These are phyloP conservation scores for Adineta ricciae DNA, from an alignment of 2,888 invertebrate genomes.

Conservation along the genomic window DNA sequence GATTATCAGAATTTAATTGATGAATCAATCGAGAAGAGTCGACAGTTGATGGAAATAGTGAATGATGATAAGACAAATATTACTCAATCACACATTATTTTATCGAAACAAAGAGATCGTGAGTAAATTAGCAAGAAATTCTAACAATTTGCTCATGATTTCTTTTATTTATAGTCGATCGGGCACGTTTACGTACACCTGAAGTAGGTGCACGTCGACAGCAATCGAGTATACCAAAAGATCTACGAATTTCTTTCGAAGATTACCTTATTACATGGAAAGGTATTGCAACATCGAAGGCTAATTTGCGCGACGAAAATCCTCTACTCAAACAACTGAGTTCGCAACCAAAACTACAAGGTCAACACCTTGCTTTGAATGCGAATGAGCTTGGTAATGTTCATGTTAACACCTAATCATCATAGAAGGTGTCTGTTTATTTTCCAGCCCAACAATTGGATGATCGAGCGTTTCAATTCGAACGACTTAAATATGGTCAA, in stretches of 20 bases:
- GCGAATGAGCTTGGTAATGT: background rate
- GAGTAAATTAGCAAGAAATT: background rate
- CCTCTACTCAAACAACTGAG: background rate
- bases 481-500: background rate
- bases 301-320: background rate
- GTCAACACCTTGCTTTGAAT: slow-evolving; percentile 16
- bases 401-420: background rate
- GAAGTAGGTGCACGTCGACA: background rate
- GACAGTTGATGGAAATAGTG: background rate
- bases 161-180: background rate
- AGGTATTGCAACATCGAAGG: slow-evolving; percentile 8
- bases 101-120: background rate
- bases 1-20: background rate
- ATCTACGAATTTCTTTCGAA: slow-evolving; percentile 7
- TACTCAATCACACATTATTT: background rate
- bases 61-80: background rate
- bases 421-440: background rate
- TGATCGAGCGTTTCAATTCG: slow-evolving; percentile 12
- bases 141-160: background rate
- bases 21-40: background rate
- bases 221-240: background rate
- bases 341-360: slow-evolving; percentile 18
- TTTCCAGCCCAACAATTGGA: background rate
- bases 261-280: slow-evolving; percentile 18
- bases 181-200: background rate